A percentile compares a stretch with the other conserved stretches of the same genome.
Evolutionary conservation across 2,888 invertebrate genomes (phyloP).

Genomic region (Ypsolopha scabrella): DNA sequence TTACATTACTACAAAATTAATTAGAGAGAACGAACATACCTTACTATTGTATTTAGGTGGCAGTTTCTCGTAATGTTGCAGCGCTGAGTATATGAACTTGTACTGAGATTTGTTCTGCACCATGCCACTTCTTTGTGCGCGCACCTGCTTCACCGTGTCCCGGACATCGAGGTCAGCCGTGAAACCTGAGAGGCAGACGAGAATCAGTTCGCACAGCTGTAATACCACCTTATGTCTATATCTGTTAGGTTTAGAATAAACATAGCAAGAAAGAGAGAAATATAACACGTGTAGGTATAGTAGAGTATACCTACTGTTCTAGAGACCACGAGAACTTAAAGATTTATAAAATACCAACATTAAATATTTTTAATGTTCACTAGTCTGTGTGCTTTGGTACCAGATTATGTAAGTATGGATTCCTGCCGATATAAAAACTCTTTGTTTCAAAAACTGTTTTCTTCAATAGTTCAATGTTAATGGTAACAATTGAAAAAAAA

Average conservation of each 20-base stretch:
- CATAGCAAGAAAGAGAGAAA: neutral
- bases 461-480: too few species aligned
- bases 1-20: too few species aligned
- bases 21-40: too few species aligned
- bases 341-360: neutral
- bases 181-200: constrained; percentile 59
- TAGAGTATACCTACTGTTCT: neutral
- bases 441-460: too few species aligned
- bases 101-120: constrained; percentile 99
- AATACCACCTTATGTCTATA: too few species aligned
- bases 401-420: too few species aligned
- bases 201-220: too few species aligned
- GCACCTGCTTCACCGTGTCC: constrained; percentile 92
- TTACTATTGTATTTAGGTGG: too few species aligned
- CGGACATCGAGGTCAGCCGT: constrained; percentile 97
- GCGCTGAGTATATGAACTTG: constrained; percentile 96
- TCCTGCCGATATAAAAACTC: too few species aligned
- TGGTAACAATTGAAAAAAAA: too few species aligned
- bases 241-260: too few species aligned
- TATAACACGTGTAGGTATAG: neutral
- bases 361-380: too few species aligned
- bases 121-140: constrained; percentile 96
- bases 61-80: constrained; percentile 76
- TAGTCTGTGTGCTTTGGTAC: neutral
- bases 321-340: neutral